Evolutionary conservation across 2,888 invertebrate genomes (phyloP).

Genomic region (Boloria euphrosyne): DNA sequence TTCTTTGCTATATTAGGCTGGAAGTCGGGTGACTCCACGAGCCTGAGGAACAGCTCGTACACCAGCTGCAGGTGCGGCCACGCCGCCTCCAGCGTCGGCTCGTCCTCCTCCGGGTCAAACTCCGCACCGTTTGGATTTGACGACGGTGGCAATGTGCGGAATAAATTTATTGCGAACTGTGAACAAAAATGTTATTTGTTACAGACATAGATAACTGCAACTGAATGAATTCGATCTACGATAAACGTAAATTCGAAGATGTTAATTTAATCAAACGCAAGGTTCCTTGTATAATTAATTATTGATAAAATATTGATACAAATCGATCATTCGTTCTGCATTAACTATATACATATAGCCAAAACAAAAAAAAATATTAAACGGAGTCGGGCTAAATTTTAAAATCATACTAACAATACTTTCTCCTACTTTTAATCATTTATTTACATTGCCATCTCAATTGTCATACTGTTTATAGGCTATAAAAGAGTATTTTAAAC

Average conservation of each 20-base stretch:
- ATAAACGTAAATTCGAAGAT: too few species aligned
- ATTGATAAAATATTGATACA: too few species aligned
- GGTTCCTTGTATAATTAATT: too few species aligned
- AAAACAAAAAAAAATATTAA: too few species aligned
- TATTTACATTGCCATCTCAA: too few species aligned
- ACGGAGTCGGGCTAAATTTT: too few species aligned
- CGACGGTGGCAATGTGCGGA: conserved; percentile 93
- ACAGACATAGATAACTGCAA: not conserved
- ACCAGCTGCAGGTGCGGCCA: conserved; percentile 96
- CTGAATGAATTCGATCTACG: not conserved
- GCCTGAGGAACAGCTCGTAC: conserved; percentile 88
- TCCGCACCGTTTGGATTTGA: conserved; percentile 93
- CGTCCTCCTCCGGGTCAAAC: conserved; percentile 97
- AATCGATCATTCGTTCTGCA: too few species aligned
- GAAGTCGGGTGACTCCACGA: conserved; percentile 96
- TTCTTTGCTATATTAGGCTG: conserved; percentile 95
- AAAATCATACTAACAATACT: too few species aligned
- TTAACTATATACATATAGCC: too few species aligned
- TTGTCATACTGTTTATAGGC: too few species aligned
- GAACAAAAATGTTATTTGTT: conserved; percentile 31
- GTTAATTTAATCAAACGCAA: too few species aligned
- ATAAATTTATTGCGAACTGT: conserved; percentile 92
- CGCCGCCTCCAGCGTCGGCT: conserved; percentile 96
- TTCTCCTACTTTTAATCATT: too few species aligned
- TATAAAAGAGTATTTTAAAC: conserved; percentile 20